Base-by-base conservation (phyloP, 2,888 invertebrate species). In the Papilio protenor region DNA sequence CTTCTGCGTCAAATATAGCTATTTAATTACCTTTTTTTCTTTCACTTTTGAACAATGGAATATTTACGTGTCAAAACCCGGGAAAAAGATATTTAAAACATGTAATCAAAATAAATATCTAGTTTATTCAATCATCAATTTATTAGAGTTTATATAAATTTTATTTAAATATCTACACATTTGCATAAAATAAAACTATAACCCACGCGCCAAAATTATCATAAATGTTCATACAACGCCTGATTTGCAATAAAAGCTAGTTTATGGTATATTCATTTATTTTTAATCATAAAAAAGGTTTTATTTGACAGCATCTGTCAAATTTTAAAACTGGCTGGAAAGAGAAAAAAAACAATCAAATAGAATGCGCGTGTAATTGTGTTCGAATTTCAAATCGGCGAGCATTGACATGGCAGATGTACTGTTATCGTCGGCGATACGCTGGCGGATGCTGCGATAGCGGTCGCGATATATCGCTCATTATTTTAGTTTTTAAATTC, bases 401-500 rank as follows among this genome's bases (percentile, higher is more conserved):
- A 87, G 84, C 87, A 84, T 87, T 87, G 88, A 87, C 90, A 87
- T 84, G 85, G 85, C 91, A 91, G 92, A 92, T 92, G 91, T 84
- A 84, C 79, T 78, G 79, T 88, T 92, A 92, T 92, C 91, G 83
- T 64, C 33, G 23, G 81, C 81, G 86, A 84, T 92, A 91, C 83
- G 85, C 84, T 88, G 84, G 88, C 92, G 92, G 92, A 92, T 91
- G 92, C 92, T 91, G 91, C 81, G 89, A 89, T 90, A 91, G 78
- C 82, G 81, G 57, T 52, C 81, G 81, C 84, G 85, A 87, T 87
- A 83, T 84, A 88, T 83, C 83, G 83, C 87, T 90, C 88, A 88
- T 90, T 91, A 91, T 88, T 89, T 88, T 88, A 88, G 90, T 92
- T 92, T 92, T 91, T 91, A 88, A 90, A 89, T 91, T 91, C 87